Conservation (phyloP, 2,113 vertebrate genomes). For the Oryzias celebensis region DNA sequence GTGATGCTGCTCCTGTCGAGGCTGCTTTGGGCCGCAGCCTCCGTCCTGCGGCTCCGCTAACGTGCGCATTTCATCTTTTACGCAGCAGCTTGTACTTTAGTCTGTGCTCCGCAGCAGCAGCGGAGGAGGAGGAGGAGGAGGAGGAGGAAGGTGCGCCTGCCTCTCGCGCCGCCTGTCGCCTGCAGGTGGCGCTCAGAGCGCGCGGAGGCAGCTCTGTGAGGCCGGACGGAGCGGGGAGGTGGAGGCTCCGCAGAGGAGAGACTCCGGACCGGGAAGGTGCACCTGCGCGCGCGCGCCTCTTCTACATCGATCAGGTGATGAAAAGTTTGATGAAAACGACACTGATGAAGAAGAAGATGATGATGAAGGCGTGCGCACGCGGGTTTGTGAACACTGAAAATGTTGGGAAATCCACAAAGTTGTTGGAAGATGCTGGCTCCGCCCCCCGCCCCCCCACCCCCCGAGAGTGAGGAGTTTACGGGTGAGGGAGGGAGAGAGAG, state of each 20-base stretch:
- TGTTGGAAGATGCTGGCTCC: slow-evolving; percentile 48
- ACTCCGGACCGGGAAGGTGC: too few species aligned
- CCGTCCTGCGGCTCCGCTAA: neutral
- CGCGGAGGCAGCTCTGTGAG: slow-evolving; percentile 45
- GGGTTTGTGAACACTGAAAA: neutral
- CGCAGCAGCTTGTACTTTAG: neutral
- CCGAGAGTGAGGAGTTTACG: slow-evolving; percentile 14
- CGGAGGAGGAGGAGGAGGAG: neutral
- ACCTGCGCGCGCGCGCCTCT: neutral
- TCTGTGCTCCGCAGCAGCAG: too few species aligned
- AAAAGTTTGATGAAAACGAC: neutral
- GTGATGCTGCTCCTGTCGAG: slow-evolving; percentile 43
- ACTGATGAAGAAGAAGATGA: too few species aligned
- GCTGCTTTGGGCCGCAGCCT: slow-evolving; percentile 40
- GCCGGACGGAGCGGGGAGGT: neutral
- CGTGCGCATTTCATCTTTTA: slow-evolving; percentile 10
- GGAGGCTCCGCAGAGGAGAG: neutral
- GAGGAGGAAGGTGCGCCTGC: neutral
- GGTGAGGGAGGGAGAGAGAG: slow-evolving; percentile 6
- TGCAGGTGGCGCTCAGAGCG: slow-evolving; percentile 77
- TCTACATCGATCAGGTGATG: neutral
- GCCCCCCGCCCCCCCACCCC: slow-evolving; percentile 23
- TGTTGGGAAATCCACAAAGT: slow-evolving; percentile 44
- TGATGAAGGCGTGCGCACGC: too few species aligned
- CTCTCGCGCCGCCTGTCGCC: slow-evolving; percentile 40